A percentile compares a stretch with the other conserved stretches of the same genome.
Conservation (phyloP, 92 coral and sea anemone genomes). For the Nematostella vectensis region DNA sequence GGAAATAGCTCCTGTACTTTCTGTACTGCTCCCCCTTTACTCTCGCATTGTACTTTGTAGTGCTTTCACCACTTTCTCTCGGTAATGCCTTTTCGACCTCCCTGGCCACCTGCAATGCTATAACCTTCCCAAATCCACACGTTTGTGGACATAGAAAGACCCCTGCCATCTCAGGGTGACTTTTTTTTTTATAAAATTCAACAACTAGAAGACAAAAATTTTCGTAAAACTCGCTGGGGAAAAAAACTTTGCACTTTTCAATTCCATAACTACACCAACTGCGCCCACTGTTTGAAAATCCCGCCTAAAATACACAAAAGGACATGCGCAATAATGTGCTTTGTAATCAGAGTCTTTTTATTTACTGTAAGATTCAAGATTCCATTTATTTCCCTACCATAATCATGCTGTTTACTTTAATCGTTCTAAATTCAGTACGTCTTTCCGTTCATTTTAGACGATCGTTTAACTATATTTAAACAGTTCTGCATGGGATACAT, state of each 20-base stretch:
- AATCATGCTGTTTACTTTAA: too few relatives aligned
- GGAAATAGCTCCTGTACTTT: constrained; percentile 12
- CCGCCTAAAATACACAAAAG: constrained; percentile 13
- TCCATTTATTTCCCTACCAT: too few relatives aligned
- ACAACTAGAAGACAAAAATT: neutral
- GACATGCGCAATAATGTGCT: constrained; percentile 27
- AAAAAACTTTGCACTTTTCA: constrained; percentile 9
- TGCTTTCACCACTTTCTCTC: constrained; percentile 34
- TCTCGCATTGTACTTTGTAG: constrained; percentile 28
- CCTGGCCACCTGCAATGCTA: too few relatives aligned
- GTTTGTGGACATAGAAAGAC: constrained; percentile 56
- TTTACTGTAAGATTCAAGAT: too few relatives aligned
- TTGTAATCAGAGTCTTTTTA: too few relatives aligned
- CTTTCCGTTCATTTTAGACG: too few relatives aligned
- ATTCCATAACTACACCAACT: constrained; percentile 24
- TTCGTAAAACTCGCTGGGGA: neutral
- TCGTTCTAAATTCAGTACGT: too few relatives aligned
- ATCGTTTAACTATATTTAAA: too few relatives aligned
- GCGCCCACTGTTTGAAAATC: constrained; percentile 24
- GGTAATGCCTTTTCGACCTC: too few relatives aligned
- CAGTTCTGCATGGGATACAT: too few relatives aligned
- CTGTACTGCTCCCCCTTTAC: constrained; percentile 30
- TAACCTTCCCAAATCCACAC: too few relatives aligned
- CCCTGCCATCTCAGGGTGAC: constrained; percentile 26
- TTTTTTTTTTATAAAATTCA: neutral